phyloP scores from a whole-genome alignment of 1,140 invertebrate genomes.

The Sycophaga agraensis region DNA sequence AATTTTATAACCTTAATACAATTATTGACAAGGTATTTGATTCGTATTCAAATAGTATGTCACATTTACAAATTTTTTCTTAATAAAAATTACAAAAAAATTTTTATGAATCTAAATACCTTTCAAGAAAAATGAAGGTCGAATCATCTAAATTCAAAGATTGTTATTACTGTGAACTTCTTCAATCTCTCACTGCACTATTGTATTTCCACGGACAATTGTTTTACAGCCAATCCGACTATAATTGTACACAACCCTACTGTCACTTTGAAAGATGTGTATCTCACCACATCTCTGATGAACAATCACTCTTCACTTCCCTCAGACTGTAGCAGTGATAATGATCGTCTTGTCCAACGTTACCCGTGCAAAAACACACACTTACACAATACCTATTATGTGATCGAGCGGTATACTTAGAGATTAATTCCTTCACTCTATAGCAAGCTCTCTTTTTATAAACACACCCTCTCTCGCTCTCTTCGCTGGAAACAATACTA shows the following conservation, averaged over 20 bases:
- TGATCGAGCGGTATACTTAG: constrained; percentile 7
- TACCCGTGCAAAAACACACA: too few relatives aligned
- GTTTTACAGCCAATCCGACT: neutral
- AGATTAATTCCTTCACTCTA: constrained; percentile 5
- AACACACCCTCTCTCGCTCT: neutral
- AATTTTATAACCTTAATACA: neutral
- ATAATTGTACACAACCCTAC: neutral
- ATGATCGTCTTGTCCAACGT: too few relatives aligned
- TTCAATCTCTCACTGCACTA: neutral
- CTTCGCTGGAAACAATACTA: neutral
- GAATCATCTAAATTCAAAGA: constrained; percentile 14
- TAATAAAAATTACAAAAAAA: neutral
- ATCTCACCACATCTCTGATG: neutral
- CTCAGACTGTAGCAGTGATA: too few relatives aligned
- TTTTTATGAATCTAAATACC: neutral
- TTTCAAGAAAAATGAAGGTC: neutral
- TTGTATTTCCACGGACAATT: neutral
- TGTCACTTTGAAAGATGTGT: too few relatives aligned
- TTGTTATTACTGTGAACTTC: neutral
- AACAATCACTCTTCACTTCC: too few relatives aligned
- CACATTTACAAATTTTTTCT: neutral
- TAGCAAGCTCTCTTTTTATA: constrained; percentile 4
- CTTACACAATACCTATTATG: neutral
- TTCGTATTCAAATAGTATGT: neutral
- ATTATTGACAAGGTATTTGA: too few relatives aligned